Base-by-base conservation (phyloP, 2,797 vertebrate genomes). In the Falco berigora region DNA sequence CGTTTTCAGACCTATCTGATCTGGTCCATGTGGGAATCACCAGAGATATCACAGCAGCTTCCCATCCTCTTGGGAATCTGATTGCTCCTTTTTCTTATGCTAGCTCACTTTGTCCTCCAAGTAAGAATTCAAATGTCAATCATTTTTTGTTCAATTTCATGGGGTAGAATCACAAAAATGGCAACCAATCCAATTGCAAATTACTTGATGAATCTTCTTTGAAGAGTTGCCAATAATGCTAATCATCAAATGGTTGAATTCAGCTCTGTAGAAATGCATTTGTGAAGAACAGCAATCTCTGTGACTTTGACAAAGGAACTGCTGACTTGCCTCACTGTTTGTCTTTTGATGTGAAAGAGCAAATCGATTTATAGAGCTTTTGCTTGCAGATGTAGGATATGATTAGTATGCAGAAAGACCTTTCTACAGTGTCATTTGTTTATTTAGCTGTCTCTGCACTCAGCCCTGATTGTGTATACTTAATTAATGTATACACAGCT, bases 291-390 rank as follows among this genome's bases (percentile, higher is more conserved):
- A 98, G 99, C 99, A 98, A 99, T 99, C 99, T 98, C 99, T 99
- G 98, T 99, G 99, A 99, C 99, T 99, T 99, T 99, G 99, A 99
- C 99, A 99, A 98, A 99, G 98, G 99, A 99, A 99, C 98, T 99
- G 99, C 99, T 99, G 99, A 99, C 99, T 99, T 98, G 99, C 99
- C 98, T 98, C 98, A 98, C 98, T 99, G 99, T 99, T 99, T 99
- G 99, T 99, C 99, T 99, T 99, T 99, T 99, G 99, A 99, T 99
- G 99, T 99, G 99, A 98, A 99, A 99, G 99, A 99, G 99, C 99
- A 99, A 99, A 99, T 99, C 99, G 98, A 99, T 99, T 99, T 98
- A 98, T 98, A 98, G 98, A 98, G 98, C 98, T 98, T 98, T 98
- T 98, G 98, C 98, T 98, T 98, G 98, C 99, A 98, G 98, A 98